Percentiles rank a stretch among this genome's conserved stretches.
Evolutionary conservation across 2,888 invertebrate species (phyloP).

Genomic region (Drosophila austrosaltans): DNA sequence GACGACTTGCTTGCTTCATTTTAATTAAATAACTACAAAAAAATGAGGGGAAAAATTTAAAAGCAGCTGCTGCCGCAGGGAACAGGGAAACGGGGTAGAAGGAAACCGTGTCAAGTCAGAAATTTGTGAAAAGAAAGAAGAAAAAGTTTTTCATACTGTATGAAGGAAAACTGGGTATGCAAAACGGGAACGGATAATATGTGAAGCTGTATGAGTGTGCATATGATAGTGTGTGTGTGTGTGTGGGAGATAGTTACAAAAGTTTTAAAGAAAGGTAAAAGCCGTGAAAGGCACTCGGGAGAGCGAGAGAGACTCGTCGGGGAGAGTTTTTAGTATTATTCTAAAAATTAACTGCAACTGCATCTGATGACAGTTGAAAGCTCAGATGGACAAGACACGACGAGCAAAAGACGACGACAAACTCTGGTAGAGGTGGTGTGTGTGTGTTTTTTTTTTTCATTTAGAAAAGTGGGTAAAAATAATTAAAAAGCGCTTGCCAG

Average conservation of each 20-base stretch:
- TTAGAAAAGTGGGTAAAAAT: conserved; percentile 58
- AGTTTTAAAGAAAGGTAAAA: conserved; percentile 57
- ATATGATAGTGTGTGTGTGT: conserved; percentile 2
- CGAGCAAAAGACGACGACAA: background rate
- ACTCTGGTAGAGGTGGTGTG: background rate
- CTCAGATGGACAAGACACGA: conserved; percentile 40
- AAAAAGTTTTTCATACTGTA: conserved; percentile 19
- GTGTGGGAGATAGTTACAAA: conserved; percentile 23
- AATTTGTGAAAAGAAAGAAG: conserved; percentile 52
- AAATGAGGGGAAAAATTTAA: conserved; percentile 12
- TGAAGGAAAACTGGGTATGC: conserved; percentile 11
- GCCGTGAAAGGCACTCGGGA: conserved; percentile 8
- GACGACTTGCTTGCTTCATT: no score
- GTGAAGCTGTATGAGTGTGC: background rate
- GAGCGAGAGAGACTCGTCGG: background rate
- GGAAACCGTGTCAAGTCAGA: conserved; percentile 73
- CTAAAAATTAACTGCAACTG: conserved; percentile 28
- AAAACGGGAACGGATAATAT: conserved; percentile 8
- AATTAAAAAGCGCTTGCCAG: conserved; percentile 64
- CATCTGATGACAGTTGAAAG: conserved; percentile 41
- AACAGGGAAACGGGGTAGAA: conserved; percentile 32
- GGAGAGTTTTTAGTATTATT: background rate
- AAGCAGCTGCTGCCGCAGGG: conserved; percentile 7
- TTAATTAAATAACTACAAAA: conserved; percentile 24
- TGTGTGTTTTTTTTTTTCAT: conserved; percentile 29